Evolutionary conservation across 2,113 vertebrate genomes (phyloP), one percentile per base, ranked within the genome.

Genomic region (Mastomys coucha): DNA sequence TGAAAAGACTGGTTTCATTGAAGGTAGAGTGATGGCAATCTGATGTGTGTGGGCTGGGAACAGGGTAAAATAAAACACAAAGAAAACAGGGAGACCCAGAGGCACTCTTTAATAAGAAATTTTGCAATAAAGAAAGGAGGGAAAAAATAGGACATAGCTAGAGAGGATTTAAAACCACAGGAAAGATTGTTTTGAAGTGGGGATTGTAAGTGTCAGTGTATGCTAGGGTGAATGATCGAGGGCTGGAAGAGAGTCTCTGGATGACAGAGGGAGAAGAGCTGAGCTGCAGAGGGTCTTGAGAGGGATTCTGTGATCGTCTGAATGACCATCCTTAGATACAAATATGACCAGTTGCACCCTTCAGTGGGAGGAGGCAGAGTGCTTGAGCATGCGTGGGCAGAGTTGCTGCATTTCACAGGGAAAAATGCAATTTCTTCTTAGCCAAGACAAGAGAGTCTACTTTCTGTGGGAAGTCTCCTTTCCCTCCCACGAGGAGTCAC

Each of bases 391-490:
- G 86, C 86, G 53, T 63, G 9, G 24, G 33, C 13, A 22, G 2
- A 17, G 45, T 24, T 36, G 53, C 58, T 90, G 53, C 60, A 86
- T 51, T 56, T 85, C 76, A 58, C 28, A 33, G 7, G 78, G 87
- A 45, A 67, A 94, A 65, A 75, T n/a, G 73, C 93, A 20, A 81
- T 77, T 31, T 20, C 58, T 73, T 67, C 51, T 72, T 31, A 77
- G 60, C n/a, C 60, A 97, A 91, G 92, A 39, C 73, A 80, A 94
- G 39, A 88, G 51, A 92, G 13, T 82, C 56, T 26, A 36, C 14
- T 82, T 86, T 94, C 75, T 53, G 28, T 91, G 45, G 81, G 69
- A 96, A 97, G 45, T 67, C 36, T 78, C 39, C 91, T 93, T 96
- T 88, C 36, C 36, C 19, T 85, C 85, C 75, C 77, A 58, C 22